Evolutionary conservation across 2,113 vertebrate genomes (phyloP).

Genomic region (Eclectus roratus): DNA sequence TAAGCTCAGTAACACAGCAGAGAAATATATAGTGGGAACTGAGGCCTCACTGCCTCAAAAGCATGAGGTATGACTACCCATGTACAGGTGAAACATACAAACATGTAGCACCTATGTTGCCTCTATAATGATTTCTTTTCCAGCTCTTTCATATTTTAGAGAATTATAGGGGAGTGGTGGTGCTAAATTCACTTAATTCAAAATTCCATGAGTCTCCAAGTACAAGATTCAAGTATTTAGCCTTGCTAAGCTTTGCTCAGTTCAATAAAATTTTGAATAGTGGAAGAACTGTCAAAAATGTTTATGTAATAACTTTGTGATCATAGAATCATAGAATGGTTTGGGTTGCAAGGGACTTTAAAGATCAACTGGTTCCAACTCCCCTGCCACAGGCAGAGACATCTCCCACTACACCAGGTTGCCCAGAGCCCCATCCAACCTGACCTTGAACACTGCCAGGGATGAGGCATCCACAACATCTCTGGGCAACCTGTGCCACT

Average conservation of each 20-base stretch:
- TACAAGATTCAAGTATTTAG: not conserved
- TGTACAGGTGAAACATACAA: not conserved
- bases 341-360: not conserved
- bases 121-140: not conserved
- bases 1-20: not conserved
- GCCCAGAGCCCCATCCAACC: not conserved
- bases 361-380: not conserved
- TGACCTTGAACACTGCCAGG: not conserved
- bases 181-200: not conserved
- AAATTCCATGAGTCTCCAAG: not conserved
- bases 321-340: not conserved
- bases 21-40: not conserved
- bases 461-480: not conserved
- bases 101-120: not conserved
- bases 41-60: not conserved
- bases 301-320: not conserved
- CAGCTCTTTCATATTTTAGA: not conserved
- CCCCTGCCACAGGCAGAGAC: not conserved
- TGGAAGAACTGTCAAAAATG: not conserved
- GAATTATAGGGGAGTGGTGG: accelerated
- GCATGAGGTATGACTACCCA: not conserved
- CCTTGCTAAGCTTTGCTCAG: not conserved
- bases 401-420: not conserved
- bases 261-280: not conserved
- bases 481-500: not conserved